Percentiles rank a stretch among this genome's conserved stretches.
Evolutionary conservation across 92 coral and sea anemone genomes (phyloP).

Genomic region (Metridium senile): DNA sequence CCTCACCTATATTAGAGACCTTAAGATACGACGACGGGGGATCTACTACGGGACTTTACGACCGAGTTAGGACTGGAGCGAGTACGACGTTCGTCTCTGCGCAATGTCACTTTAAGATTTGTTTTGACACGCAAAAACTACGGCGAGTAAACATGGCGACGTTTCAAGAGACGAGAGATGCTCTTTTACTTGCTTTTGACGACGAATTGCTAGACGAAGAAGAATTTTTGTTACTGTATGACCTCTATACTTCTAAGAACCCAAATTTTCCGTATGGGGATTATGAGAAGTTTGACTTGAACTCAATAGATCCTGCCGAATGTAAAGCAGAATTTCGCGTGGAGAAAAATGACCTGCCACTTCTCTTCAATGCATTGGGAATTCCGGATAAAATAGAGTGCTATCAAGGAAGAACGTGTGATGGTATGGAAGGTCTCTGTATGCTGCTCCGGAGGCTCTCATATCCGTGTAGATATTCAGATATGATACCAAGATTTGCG

Average conservation of each 20-base stretch:
- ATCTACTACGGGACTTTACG: neutral
- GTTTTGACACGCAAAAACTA: neutral
- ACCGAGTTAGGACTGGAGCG: neutral
- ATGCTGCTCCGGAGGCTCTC: slow-evolving; percentile 25
- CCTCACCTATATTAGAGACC: neutral
- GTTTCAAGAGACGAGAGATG: neutral
- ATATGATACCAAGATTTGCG: slow-evolving; percentile 26
- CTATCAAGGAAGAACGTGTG: slow-evolving; percentile 30
- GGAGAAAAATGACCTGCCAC: slow-evolving; percentile 12
- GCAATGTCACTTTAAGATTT: neutral
- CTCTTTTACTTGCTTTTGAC: neutral
- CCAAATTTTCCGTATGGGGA: slow-evolving; percentile 15
- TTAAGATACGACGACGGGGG: neutral
- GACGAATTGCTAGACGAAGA: slow-evolving; percentile 5
- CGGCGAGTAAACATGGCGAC: neutral
- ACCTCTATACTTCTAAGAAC: slow-evolving; percentile 13
- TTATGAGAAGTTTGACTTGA: slow-evolving; percentile 18
- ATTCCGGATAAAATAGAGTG: slow-evolving; percentile 14
- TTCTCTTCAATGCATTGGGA: slow-evolving; percentile 14
- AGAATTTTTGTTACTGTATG: slow-evolving; percentile 25
- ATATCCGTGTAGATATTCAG: slow-evolving; percentile 34
- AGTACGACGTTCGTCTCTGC: neutral
- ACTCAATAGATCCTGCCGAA: neutral
- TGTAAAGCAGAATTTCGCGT: slow-evolving; percentile 14
- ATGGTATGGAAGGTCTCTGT: slow-evolving; percentile 35